phyloP scores from a whole-genome alignment of 1,140 invertebrate genomes.

The Monomorium pharaonis region DNA sequence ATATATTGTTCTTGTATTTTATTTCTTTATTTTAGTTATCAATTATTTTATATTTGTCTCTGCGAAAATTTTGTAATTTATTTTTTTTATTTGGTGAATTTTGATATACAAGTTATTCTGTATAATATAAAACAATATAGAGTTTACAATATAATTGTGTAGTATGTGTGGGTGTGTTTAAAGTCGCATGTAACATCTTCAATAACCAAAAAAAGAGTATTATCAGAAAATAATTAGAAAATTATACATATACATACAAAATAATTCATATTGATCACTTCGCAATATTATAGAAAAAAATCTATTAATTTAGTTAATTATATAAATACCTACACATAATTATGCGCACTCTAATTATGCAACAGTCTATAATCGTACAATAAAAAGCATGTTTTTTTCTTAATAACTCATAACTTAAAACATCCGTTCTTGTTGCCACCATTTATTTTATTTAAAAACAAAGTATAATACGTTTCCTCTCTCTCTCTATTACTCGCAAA shows the following conservation, averaged over 20 bases:
- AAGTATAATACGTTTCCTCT: not conserved
- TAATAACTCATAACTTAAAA: not conserved
- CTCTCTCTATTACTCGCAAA: not conserved
- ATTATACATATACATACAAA: slow-evolving; percentile 54
- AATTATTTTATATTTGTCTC: not conserved
- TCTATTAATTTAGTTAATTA: slow-evolving; percentile 3
- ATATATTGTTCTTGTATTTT: not conserved
- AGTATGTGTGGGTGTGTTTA: not conserved
- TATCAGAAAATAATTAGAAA: too few relatives aligned
- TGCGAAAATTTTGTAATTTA: too few relatives aligned
- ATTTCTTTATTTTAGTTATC: not conserved
- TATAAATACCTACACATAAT: slow-evolving; percentile 23
- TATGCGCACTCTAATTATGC: slow-evolving; percentile 32
- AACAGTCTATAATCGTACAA: not conserved
- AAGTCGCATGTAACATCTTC: not conserved
- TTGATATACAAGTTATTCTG: too few relatives aligned
- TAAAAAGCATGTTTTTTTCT: not conserved
- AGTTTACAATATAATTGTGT: not conserved
- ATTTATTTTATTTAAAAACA: not conserved
- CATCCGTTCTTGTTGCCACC: not conserved
- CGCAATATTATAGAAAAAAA: slow-evolving; percentile 24
- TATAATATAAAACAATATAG: too few relatives aligned
- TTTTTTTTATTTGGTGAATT: too few relatives aligned
- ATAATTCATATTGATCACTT: slow-evolving; percentile 64
- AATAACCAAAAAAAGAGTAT: slow-evolving; percentile 32